Evolutionary conservation across 2,113 vertebrate genomes (phyloP), one percentile per base, ranked within the genome.

Genomic region (Elanus axillaris): DNA sequence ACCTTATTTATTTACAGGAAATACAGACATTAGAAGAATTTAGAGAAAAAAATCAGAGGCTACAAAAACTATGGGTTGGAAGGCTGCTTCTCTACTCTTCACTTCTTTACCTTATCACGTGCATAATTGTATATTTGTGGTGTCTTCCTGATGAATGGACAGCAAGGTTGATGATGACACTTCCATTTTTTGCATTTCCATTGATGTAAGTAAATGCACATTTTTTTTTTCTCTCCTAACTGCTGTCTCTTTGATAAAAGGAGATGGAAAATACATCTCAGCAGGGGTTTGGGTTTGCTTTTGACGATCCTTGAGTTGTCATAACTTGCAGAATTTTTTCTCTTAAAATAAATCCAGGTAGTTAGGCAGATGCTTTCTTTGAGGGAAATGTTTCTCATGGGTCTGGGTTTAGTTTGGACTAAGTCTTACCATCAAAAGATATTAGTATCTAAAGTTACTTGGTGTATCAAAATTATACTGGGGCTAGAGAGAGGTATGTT

Each of bases 41-140:
- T 86, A 98, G 98, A 95, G 99, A 99, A 96, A 99, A 99, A 98
- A 99, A 99, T 98, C 99, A 99, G 94, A 99, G 98, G 95, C 98
- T 99, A 97, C 97, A 99, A 96, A 99, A 99, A 96, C 97, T 99
- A 94, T 99, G 99, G 99, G 97, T 99, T 77, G 98, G 99, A 97
- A 98, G 99, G 71, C 98, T 99, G 93, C 98, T 99, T 88, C 94
- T 99, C 15, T 99, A 99, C 97, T 99, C 99, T 7, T 98, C 97
- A 38, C 21, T 99, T 73, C 98, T 99, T 64, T 99, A 99, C 97
- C 96, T 99, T 90, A 77, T 99, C 64, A 98, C 98, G 34, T 99
- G 98, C 94, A 42, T 98, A 80, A 96, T 99, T 93, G 99, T 99
- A 11, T 99, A 99, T 96, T 98, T 98, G 22, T 99, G 99, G 99